Evolutionary conservation across 1,140 invertebrate genomes (phyloP).

Genomic region (Delia radicum): DNA sequence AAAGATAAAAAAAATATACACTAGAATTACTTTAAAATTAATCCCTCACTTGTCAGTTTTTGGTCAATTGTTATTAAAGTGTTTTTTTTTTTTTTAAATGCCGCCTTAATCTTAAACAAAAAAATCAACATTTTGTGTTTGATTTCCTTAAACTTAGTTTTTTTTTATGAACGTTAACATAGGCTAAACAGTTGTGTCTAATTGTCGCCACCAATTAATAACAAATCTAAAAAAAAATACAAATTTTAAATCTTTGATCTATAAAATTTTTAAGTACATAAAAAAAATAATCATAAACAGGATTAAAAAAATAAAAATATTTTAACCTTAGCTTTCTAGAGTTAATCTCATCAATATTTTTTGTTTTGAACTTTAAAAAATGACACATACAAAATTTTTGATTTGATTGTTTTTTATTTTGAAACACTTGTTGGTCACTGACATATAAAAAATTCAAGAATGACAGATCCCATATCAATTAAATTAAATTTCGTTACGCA

Average conservation of each 20-base stretch:
- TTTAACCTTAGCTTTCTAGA: slow-evolving; percentile 2
- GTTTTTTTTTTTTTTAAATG: too few relatives aligned
- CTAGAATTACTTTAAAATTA: neutral
- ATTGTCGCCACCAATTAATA: neutral
- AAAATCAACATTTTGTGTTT: too few relatives aligned
- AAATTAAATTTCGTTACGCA: slow-evolving; percentile 5
- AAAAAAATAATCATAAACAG: neutral
- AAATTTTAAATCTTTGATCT: neutral
- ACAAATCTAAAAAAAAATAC: neutral
- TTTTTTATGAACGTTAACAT: too few relatives aligned
- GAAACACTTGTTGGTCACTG: slow-evolving; percentile 6
- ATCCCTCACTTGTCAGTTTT: neutral
- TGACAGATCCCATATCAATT: slow-evolving; percentile 12
- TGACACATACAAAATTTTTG: neutral
- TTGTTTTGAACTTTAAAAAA: neutral
- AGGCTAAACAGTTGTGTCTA: neutral
- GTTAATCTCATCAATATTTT: slow-evolving; percentile 4
- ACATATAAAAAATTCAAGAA: neutral
- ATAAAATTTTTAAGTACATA: neutral
- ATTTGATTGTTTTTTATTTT: neutral
- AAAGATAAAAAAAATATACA: neutral
- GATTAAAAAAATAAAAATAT: neutral
- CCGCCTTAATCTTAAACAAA: too few relatives aligned
- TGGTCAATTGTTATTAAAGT: too few relatives aligned
- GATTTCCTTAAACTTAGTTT: too few relatives aligned